A percentile compares a stretch with the other conserved stretches of the same genome.
Conservation (phyloP, 2,113 vertebrate species). For the Hucho hucho region DNA sequence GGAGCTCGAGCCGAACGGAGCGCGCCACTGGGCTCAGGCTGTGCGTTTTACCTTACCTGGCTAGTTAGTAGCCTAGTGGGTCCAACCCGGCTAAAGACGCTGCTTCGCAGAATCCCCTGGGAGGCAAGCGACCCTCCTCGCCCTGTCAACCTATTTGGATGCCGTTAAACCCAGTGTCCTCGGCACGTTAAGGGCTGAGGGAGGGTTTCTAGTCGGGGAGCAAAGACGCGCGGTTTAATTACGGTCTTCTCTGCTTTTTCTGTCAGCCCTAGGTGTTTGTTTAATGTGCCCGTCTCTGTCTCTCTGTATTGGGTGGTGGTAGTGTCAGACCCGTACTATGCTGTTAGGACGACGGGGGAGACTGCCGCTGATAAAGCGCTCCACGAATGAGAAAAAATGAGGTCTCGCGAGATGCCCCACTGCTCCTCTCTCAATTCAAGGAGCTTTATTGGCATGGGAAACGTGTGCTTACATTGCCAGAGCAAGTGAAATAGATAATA, state of each 20-base stretch:
- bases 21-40: neutral
- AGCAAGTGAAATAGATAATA: no score
- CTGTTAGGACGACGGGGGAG: conserved; percentile 37
- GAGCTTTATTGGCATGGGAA: no score
- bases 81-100: neutral
- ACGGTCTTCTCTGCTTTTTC: neutral
- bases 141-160: conserved; percentile 35
- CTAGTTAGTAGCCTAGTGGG: neutral
- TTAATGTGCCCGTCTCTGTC: neutral
- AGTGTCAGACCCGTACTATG: conserved; percentile 15
- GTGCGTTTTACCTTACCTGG: conserved; percentile 40
- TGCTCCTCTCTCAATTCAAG: no score
- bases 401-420: conserved; percentile 51
- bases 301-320: conserved; percentile 17
- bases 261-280: conserved; percentile 13
- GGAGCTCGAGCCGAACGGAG: neutral
- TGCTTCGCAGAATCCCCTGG: conserved; percentile 13
- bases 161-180: conserved; percentile 10
- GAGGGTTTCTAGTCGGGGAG: neutral
- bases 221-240: conserved; percentile 4
- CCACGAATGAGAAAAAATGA: conserved; percentile 20
- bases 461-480: no score
- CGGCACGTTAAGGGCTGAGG: neutral
- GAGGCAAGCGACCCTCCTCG: conserved; percentile 17
- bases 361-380: conserved; percentile 42